Percentiles rank a stretch among this genome's conserved stretches.
phyloP scores from a whole-genome alignment of 2,113 vertebrate species.

The Ptychochromis oligacanthus region DNA sequence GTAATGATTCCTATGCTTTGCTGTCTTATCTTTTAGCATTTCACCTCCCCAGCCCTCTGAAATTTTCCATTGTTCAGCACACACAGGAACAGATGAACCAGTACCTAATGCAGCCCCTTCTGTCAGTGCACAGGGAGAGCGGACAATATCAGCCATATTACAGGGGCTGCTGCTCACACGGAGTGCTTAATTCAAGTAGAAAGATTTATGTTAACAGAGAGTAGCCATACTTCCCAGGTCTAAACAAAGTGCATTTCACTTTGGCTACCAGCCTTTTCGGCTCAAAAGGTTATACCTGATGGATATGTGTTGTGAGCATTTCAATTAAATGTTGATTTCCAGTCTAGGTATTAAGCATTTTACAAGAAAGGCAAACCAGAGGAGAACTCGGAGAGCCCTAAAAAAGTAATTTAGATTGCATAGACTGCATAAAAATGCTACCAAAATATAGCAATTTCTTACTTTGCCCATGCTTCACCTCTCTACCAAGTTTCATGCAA shows the following conservation, averaged over 20 bases:
- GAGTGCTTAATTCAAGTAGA: constrained; percentile 48
- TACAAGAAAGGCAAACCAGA: too few species aligned
- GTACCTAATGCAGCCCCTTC: constrained; percentile 71
- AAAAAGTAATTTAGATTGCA: not conserved
- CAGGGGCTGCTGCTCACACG: constrained; percentile 62
- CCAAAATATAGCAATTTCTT: too few species aligned
- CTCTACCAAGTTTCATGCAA: not conserved
- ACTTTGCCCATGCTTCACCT: not conserved
- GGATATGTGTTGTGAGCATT: not conserved
- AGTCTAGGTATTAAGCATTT: not conserved
- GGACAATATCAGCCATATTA: constrained; percentile 76
- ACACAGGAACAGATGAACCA: constrained; percentile 79
- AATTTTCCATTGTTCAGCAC: constrained; percentile 72
- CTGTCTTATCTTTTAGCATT: constrained; percentile 21
- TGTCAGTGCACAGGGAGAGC: constrained; percentile 79
- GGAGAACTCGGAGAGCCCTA: not conserved
- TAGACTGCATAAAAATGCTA: too few species aligned
- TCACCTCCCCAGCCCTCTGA: constrained; percentile 43
- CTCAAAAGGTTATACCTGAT: not conserved
- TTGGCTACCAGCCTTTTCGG: not conserved
- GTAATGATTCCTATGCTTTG: not conserved
- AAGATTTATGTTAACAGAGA: constrained; percentile 66
- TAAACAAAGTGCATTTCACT: not conserved
- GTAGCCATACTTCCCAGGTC: constrained; percentile 58
- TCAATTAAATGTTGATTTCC: not conserved